Base-by-base conservation (phyloP, 2,888 invertebrate genomes). In the Meta bourneti region DNA sequence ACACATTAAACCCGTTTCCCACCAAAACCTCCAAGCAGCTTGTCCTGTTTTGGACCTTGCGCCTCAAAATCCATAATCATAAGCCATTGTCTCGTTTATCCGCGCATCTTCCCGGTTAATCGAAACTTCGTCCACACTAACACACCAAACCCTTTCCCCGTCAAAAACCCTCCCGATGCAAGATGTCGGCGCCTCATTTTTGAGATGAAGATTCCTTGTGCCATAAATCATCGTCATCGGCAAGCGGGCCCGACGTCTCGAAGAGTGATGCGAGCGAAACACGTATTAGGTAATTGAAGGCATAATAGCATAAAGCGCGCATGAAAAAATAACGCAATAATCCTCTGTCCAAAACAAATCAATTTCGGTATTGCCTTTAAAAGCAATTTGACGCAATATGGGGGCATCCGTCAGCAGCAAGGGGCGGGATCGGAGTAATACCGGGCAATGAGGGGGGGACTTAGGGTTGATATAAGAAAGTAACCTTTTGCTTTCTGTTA, bases 401-500 rank as follows among this genome's bases (percentile, higher is more conserved):
- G 78, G 51, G 16, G 11, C 48, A 34, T 61, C 9, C 78, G 69
- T 72, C 54, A 71, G 20, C n/a, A 52, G 51, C 19, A 19, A 79
- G 48, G 80, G n/a, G 19, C 13, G 19, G 9, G 54, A 13, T 20
- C 20, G n/a, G 13, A 72, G 72, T 81, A 85, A 85, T 85, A 80
- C 79, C 61, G 54, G 74, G 75, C 89, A 89, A 89, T 89, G 69
- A 85, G 78, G 34, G 51, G 51, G 72, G 54, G 54, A 71, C 86
- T 86, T 82, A 48, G 8, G 52, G 19, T 61, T 84, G 80, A 90
- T 90, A 85, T 75, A 90, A 34, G 84, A 90, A 90, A 90, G 90
- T 90, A 90, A 90, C 91, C 86, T 91, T 85, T 90, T 78, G 91
- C 86, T 86, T 91, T 87, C 82, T 87, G 81, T 91, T 91, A 91